A percentile compares a stretch with the other conserved stretches of the same genome.
phyloP scores from a whole-genome alignment of 2,888 invertebrate species.

The Philhelius pedissequus region DNA sequence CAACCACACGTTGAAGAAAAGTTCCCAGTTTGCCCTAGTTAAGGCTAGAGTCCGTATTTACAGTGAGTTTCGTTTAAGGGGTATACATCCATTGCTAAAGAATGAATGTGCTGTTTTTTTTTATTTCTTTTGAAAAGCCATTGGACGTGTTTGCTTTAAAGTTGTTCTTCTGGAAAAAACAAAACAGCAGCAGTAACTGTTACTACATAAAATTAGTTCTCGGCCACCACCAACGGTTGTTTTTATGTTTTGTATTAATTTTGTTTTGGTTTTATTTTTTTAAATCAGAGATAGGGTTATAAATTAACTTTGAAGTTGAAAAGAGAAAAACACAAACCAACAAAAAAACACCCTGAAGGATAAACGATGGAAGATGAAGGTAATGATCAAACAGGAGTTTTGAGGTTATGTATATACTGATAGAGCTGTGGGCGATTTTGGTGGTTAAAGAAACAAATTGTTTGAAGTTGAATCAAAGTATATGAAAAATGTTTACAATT shows the following conservation, averaged over 20 bases:
- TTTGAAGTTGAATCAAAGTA: background rate
- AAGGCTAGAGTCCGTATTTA: constrained; percentile 26
- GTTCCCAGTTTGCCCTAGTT: constrained; percentile 51
- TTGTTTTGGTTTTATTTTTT: constrained; percentile 3
- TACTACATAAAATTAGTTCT: constrained; percentile 25
- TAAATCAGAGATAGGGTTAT: background rate
- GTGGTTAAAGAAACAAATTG: background rate
- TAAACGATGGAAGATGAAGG: background rate
- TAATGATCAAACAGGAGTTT: background rate
- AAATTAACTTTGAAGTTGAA: constrained; percentile 13
- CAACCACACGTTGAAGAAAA: constrained; percentile 12
- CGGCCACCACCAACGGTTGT: constrained; percentile 16
- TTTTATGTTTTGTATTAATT: constrained; percentile 1
- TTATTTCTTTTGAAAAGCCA: background rate
- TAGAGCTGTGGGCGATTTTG: background rate
- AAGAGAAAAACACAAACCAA: background rate
- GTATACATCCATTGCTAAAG: constrained; percentile 3
- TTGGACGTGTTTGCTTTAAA: constrained; percentile 15
- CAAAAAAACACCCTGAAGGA: background rate
- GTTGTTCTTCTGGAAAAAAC: background rate
- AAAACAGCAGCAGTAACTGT: background rate
- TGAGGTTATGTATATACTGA: background rate
- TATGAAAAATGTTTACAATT: background rate
- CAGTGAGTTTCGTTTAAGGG: background rate
- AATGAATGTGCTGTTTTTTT: background rate